Evolutionary conservation across 2,113 vertebrate species (phyloP).

Genomic region (Embiotoca jacksoni): DNA sequence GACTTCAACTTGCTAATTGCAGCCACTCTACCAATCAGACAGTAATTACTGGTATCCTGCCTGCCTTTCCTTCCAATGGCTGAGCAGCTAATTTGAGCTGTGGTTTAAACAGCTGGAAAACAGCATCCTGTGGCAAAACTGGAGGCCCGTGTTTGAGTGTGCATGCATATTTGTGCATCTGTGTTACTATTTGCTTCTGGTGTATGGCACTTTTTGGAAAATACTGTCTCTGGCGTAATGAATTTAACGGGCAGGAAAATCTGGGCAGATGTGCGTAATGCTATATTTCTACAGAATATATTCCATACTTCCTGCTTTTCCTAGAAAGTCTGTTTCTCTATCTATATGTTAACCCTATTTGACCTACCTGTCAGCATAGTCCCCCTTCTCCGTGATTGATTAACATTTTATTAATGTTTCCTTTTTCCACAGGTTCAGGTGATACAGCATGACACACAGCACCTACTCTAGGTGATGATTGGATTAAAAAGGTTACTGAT

Average conservation of each 20-base stretch:
- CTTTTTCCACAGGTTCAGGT: conserved; percentile 70
- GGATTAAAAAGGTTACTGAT: conserved; percentile 81
- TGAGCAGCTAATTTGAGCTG: conserved; percentile 88
- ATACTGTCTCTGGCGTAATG: conserved; percentile 44
- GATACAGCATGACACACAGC: conserved; percentile 63
- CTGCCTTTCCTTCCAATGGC: conserved; percentile 86
- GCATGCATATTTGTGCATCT: conserved; percentile 41
- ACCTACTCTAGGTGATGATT: conserved; percentile 70
- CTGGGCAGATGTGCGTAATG: conserved; percentile 22
- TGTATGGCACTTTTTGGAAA: conserved; percentile 61
- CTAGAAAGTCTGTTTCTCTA: conserved; percentile 26
- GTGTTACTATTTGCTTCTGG: conserved; percentile 53
- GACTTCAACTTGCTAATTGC: conserved; percentile 86
- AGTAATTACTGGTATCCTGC: conserved; percentile 90
- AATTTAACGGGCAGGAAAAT: conserved; percentile 64
- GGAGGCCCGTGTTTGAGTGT: conserved; percentile 61
- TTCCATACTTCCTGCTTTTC: background rate
- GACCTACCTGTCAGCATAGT: conserved; percentile 59
- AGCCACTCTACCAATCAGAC: conserved; percentile 88
- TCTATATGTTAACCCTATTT: conserved; percentile 57
- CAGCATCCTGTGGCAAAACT: conserved; percentile 78
- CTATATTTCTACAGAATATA: conserved; percentile 43
- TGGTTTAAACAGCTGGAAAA: conserved; percentile 87
- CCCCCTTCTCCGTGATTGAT: conserved; percentile 72
- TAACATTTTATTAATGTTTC: conserved; percentile 79